Evolutionary conservation across 2,113 vertebrate species (phyloP).

Genomic region (Leptobrachium ailaonicum): DNA sequence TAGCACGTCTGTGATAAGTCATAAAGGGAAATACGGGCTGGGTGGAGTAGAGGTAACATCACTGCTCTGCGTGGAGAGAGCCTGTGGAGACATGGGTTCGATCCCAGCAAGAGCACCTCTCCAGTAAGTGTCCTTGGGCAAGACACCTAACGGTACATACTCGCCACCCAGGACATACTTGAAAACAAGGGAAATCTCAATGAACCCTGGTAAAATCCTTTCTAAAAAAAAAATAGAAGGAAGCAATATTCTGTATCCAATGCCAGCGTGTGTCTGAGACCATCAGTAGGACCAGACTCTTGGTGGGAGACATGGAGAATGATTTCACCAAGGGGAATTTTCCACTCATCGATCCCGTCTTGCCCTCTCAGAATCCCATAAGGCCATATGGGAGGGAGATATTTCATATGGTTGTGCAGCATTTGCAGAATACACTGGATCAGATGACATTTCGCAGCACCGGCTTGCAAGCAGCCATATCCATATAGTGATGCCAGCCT

Average conservation of each 20-base stretch:
- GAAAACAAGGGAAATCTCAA: too few species aligned
- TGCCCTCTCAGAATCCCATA: constrained; percentile 22
- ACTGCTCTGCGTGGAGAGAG: too few species aligned
- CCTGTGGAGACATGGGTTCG: too few species aligned
- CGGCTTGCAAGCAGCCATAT: too few species aligned
- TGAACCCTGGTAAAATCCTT: too few species aligned
- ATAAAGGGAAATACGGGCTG: neutral
- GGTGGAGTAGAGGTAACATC: too few species aligned
- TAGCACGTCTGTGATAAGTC: neutral
- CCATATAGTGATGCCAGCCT: too few species aligned
- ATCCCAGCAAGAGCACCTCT: too few species aligned
- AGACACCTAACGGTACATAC: too few species aligned
- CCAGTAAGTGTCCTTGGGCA: too few species aligned
- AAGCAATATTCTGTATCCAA: constrained; percentile 30
- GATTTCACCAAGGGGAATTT: constrained; percentile 32
- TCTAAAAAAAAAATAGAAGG: neutral
- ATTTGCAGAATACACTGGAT: neutral
- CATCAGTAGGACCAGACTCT: constrained; percentile 25
- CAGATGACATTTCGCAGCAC: too few species aligned
- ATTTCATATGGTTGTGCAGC: neutral
- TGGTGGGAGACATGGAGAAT: constrained; percentile 18
- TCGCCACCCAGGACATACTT: too few species aligned
- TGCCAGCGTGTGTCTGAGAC: constrained; percentile 30
- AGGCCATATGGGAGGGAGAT: constrained; percentile 3
- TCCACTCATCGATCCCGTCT: constrained; percentile 42